Conservation (phyloP, 2,797 vertebrate species). For the Podargus strigoides region DNA sequence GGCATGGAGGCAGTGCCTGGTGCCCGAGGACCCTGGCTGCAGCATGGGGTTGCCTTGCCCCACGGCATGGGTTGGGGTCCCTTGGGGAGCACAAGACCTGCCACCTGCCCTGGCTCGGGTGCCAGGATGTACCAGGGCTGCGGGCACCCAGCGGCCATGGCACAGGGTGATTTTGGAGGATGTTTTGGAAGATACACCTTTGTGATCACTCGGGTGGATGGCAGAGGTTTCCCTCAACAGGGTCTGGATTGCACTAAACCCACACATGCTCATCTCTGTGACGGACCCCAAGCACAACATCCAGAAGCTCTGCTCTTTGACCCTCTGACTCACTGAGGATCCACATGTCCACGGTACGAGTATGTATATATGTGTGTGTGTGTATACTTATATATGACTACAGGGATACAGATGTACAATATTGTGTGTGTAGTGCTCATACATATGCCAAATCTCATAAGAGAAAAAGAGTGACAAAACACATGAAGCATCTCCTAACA, state of each 20-base stretch:
- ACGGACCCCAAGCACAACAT: background rate
- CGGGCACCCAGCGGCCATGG: accelerated
- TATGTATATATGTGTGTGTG: background rate
- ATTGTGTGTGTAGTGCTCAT: background rate
- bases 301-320: background rate
- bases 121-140: background rate
- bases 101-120: accelerated
- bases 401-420: background rate
- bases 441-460: background rate
- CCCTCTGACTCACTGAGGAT: background rate
- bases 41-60: slow-evolving; percentile 15
- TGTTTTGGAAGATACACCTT: background rate
- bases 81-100: accelerated
- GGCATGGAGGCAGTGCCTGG: background rate
- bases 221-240: background rate
- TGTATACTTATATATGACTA: background rate
- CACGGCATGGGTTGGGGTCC: background rate
- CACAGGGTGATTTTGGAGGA: background rate
- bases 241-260: accelerated
- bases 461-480: slow-evolving; percentile 2
- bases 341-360: background rate
- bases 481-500: background rate
- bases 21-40: background rate
- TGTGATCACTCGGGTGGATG: accelerated
- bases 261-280: accelerated